Evolutionary conservation across 2,888 invertebrate genomes (phyloP).

Genomic region (Pogonocherus hispidulus): DNA sequence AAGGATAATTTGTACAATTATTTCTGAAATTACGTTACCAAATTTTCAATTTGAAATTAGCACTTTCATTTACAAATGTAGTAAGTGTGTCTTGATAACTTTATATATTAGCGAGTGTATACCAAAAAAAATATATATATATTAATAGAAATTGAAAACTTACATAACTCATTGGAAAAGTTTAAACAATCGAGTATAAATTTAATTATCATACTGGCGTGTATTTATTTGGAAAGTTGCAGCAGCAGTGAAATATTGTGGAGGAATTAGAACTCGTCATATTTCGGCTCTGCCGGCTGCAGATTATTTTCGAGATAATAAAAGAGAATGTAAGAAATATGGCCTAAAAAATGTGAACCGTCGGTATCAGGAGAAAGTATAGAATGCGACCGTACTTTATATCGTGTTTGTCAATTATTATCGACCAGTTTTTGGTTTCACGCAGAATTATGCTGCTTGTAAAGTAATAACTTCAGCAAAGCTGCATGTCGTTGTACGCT

Average conservation of each 20-base stretch:
- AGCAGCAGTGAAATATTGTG: neutral
- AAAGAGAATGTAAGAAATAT: slow-evolving; percentile 26
- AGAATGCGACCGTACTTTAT: slow-evolving; percentile 27
- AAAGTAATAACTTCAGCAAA: neutral
- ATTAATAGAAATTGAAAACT: neutral
- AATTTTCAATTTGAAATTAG: no score
- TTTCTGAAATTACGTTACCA: neutral
- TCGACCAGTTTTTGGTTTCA: slow-evolving; percentile 6
- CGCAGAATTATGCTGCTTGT: neutral
- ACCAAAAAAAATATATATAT: neutral
- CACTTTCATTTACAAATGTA: no score
- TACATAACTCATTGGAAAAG: neutral
- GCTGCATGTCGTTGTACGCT: neutral
- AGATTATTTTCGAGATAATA: slow-evolving; percentile 25
- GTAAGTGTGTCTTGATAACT: no score
- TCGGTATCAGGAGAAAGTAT: slow-evolving; percentile 16
- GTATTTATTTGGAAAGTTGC: neutral
- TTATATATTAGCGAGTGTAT: neutral
- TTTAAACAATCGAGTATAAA: neutral
- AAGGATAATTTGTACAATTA: neutral
- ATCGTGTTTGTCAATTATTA: slow-evolving; percentile 13
- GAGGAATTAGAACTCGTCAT: neutral
- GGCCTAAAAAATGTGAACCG: slow-evolving; percentile 17
- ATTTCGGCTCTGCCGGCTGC: neutral
- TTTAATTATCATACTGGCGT: neutral